These are phyloP conservation scores for Oophaga sylvatica DNA, from an alignment of 2,797 vertebrate species.

Conservation along the genomic window DNA sequence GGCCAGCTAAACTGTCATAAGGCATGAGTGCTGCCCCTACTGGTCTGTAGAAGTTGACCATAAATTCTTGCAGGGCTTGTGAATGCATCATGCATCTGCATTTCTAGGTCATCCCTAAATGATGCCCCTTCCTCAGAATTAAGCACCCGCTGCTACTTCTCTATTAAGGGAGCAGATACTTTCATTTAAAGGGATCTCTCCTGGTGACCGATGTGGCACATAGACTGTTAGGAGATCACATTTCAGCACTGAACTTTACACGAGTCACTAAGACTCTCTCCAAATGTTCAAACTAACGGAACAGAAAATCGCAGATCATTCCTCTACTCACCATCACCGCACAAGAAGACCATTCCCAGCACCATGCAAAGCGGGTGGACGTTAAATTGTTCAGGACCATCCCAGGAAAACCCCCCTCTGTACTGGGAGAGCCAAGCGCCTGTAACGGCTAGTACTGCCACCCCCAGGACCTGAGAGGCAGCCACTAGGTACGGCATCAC, in stretches of 20 bases:
- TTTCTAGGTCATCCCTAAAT: background rate
- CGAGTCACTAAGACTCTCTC: background rate
- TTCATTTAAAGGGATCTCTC: background rate
- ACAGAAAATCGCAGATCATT: background rate
- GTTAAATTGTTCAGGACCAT: conserved; percentile 80
- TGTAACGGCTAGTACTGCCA: conserved; percentile 74
- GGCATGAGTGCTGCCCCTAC: no score
- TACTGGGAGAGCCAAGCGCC: conserved; percentile 86
- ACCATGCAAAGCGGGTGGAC: conserved; percentile 89
- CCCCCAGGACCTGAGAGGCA: conserved; percentile 80
- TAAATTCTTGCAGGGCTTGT: no score
- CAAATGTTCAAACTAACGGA: background rate
- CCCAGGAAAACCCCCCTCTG: conserved; percentile 83
- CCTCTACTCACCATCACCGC: conserved; percentile 80
- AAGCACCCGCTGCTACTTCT: background rate
- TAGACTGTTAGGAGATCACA: background rate
- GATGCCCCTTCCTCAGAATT: background rate
- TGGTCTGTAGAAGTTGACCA: no score
- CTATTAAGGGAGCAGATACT: background rate
- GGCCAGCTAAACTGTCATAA: no score
- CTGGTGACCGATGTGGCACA: background rate
- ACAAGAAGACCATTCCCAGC: conserved; percentile 85
- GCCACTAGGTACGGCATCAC: conserved; percentile 75
- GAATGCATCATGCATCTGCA: no score
- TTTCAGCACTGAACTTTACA: background rate